Conservation (phyloP, 2,797 vertebrate genomes). For the Sebastes elongatus region DNA sequence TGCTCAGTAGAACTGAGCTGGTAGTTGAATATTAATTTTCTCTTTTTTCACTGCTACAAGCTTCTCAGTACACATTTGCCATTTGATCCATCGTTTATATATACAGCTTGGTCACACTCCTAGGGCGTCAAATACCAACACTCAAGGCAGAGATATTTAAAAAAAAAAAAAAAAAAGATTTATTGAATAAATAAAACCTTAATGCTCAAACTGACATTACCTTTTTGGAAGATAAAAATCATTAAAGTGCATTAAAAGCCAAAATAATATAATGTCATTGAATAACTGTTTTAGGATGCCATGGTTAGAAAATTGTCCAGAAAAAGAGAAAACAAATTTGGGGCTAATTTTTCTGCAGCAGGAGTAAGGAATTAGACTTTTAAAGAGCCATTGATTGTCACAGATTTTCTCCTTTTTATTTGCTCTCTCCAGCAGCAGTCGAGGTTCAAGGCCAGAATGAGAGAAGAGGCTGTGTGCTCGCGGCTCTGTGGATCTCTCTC, state of each 20-base stretch:
- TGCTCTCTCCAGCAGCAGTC: slow-evolving; percentile 1
- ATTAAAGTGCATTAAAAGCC: background rate
- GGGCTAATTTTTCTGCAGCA: slow-evolving; percentile 17
- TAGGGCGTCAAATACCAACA: too few species aligned
- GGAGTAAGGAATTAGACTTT: slow-evolving; percentile 11
- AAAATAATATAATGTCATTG: background rate
- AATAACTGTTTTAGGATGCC: background rate
- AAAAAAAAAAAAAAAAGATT: background rate
- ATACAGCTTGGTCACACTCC: too few species aligned
- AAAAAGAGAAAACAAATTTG: slow-evolving; percentile 15
- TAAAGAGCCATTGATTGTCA: slow-evolving; percentile 25
- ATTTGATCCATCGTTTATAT: too few species aligned
- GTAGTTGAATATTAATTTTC: too few species aligned
- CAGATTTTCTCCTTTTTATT: background rate
- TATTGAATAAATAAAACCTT: background rate
- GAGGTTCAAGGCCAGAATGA: slow-evolving; percentile 25
- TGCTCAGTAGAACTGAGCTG: too few species aligned
- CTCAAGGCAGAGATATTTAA: too few species aligned
- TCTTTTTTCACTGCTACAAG: too few species aligned
- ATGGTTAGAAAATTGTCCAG: background rate
- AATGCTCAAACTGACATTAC: background rate
- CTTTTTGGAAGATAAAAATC: background rate
- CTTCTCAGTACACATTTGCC: too few species aligned
- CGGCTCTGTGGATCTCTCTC: background rate
- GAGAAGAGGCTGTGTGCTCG: background rate